Evolutionary conservation across 64 coral and sea anemone genomes (phyloP), one percentile per base, ranked within the genome.

Genomic region (Montipora efflorescens): DNA sequence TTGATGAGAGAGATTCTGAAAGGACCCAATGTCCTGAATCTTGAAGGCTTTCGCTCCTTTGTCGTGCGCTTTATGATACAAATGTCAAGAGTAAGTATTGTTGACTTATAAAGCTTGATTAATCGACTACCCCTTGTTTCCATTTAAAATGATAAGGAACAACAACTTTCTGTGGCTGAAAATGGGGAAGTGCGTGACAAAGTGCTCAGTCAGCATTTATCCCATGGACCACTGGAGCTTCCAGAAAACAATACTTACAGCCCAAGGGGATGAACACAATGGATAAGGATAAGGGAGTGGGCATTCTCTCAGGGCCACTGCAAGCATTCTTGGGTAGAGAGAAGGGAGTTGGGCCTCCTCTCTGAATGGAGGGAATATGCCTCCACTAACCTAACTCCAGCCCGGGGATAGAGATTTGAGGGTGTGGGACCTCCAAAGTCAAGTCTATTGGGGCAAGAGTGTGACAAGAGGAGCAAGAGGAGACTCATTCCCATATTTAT

Each of bases 61-160:
- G 92, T 91, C 55, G 92, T 97, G 15, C 75, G 78, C 47, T 97
- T 97, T 19, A 94, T 97, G 96, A 84, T 97, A 69, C 88, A 90
- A 66, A 97, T 97, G 96, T 97, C 96, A 23, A 84, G 92, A 83
- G 96, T 97, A 92, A 71, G 92, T 78, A 2, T 81, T 44, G 15
- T 69, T 70, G 48, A 72, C 1, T 87, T 68, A 19, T 15, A 82
- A 25, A 57, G 10, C 20, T 48, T 46, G 52, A 55, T 55, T 55
- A 55, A 55, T 55, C 52, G 9, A 55, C 52, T 5, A 7, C 52
- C 52, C 9, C 48, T n/a, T 12, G 75, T 49, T 78, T 11, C 75
- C 48, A 12, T n/a, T 46, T 78, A 11, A 78, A 9, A 12, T 78
- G 48, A 46, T 78, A 78, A 78, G 44, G 36, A 48, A 2, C 5